Percentiles rank a stretch among this genome's conserved stretches.
These are phyloP conservation scores for Andrena chrysosceles DNA, from an alignment of 2,888 invertebrate species.

Conservation along the genomic window DNA sequence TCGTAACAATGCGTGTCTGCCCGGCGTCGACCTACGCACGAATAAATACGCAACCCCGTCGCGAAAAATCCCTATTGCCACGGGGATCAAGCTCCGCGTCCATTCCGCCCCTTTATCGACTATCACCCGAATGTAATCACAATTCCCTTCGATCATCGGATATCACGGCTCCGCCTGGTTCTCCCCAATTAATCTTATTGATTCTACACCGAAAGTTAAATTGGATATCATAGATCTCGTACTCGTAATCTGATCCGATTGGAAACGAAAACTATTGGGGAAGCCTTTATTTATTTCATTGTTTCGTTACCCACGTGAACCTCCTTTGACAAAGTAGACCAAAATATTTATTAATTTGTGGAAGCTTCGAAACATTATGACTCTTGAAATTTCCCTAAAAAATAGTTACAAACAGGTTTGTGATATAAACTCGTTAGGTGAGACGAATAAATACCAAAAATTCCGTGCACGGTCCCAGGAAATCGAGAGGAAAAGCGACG, in stretches of 20 bases:
- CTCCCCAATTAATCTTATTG: not conserved
- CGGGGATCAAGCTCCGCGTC: conserved; percentile 29
- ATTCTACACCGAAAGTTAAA: no score
- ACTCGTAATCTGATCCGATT: no score
- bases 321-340: no score
- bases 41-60: conserved; percentile 55
- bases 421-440: not conserved
- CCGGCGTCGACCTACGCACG: conserved; percentile 56
- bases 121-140: conserved; percentile 11
- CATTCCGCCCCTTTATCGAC: conserved; percentile 12
- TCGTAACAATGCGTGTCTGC: conserved; percentile 67
- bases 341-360: no score
- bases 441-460: conserved; percentile 2
- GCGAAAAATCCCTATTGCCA: conserved; percentile 35
- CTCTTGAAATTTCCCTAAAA: not conserved
- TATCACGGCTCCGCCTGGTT: not conserved
- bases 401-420: no score
- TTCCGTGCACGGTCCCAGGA: conserved; percentile 6
- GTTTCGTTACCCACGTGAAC: no score
- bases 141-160: not conserved
- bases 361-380: no score
- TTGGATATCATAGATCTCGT: no score
- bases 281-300: no score
- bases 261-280: no score
- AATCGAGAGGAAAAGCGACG: conserved; percentile 35